Conservation (phyloP, 37 sponge, comb jelly and placozoan genomes). For the Corticium candelabrum region DNA sequence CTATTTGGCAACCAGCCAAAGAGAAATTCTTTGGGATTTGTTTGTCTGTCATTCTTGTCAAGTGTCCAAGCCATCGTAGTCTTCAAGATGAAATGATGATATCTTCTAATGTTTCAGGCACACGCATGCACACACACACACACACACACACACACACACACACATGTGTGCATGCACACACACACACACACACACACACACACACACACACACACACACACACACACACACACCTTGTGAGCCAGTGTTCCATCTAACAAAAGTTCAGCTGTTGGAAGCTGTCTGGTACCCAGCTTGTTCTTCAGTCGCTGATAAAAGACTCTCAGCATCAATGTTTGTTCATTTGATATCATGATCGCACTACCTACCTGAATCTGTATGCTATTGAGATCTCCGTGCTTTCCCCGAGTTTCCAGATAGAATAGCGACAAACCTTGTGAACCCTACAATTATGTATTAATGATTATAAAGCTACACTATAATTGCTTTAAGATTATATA, state of each 20-base stretch:
- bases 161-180: too few relatives aligned
- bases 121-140: too few relatives aligned
- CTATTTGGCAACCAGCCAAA: too few relatives aligned
- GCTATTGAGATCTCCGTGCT: constrained; percentile 35
- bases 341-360: not conserved
- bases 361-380: constrained; percentile 40
- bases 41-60: too few relatives aligned
- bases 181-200: not conserved
- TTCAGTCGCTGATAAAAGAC: constrained; percentile 48
- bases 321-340: not conserved
- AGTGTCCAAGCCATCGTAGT: too few relatives aligned
- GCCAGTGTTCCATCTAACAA: constrained; percentile 66
- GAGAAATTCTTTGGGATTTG: too few relatives aligned
- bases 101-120: too few relatives aligned
- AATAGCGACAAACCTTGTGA: constrained; percentile 62
- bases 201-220: not conserved
- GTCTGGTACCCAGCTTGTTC: constrained; percentile 89
- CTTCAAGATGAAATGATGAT: too few relatives aligned
- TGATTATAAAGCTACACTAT: not conserved
- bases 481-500: too few relatives aligned
- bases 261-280: constrained; percentile 94
- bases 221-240: constrained; percentile 18
- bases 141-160: too few relatives aligned
- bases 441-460: constrained; percentile 19
- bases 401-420: constrained; percentile 44